Percentiles rank a stretch among this genome's conserved stretches.
Conservation (phyloP, 92 coral and sea anemone genomes). For the Isaurus tuberculatus region DNA sequence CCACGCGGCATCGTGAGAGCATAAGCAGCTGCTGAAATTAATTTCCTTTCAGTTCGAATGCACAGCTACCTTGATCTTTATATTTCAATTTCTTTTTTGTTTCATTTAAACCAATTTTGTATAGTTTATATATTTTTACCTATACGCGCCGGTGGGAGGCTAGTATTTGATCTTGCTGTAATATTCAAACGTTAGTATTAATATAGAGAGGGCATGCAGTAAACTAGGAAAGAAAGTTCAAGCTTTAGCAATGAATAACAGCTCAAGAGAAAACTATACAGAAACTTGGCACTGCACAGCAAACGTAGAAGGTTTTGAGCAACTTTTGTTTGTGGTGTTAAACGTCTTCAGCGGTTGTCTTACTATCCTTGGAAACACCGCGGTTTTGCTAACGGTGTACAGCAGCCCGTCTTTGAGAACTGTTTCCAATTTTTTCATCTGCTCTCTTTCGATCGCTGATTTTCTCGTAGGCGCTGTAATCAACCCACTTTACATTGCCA, state of each 20-base stretch:
- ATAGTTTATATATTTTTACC: too few species aligned
- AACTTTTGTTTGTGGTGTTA: conserved; percentile 36
- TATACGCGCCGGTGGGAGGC: too few species aligned
- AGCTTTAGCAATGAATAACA: background rate
- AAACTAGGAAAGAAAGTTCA: background rate
- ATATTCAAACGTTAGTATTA: too few species aligned
- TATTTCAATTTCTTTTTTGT: too few species aligned
- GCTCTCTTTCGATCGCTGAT: conserved; percentile 54
- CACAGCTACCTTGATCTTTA: too few species aligned
- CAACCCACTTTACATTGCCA: conserved; percentile 60
- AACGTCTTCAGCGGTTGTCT: conserved; percentile 35
- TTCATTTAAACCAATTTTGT: too few species aligned
- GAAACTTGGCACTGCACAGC: conserved; percentile 30
- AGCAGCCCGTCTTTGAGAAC: conserved; percentile 51
- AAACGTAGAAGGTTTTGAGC: conserved; percentile 24
- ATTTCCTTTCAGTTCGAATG: too few species aligned
- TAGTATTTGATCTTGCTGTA: too few species aligned
- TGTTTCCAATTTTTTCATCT: conserved; percentile 58
- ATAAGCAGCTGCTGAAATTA: too few species aligned
- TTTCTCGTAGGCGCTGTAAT: conserved; percentile 53
- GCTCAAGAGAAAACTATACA: background rate
- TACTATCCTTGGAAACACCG: conserved; percentile 46
- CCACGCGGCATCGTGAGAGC: too few species aligned
- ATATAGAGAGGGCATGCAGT: background rate
- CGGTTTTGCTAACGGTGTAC: conserved; percentile 45